phyloP scores from a whole-genome alignment of 2,113 vertebrate genomes.

The Istiophorus platypterus region DNA sequence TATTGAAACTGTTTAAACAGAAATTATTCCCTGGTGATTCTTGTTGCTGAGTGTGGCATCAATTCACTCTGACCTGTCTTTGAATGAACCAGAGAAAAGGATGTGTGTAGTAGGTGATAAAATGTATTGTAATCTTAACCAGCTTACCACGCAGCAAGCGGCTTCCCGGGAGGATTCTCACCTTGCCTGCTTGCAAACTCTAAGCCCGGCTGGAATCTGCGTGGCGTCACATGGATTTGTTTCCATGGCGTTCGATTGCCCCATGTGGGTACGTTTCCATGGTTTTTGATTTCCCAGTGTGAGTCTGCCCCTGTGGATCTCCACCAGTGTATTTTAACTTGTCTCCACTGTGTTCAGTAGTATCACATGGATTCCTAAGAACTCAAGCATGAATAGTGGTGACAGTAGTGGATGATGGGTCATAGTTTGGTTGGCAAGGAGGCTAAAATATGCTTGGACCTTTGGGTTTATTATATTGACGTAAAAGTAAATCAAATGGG shows the following conservation, averaged over 20 bases:
- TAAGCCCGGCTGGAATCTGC: conserved; percentile 36
- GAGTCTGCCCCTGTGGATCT: conserved; percentile 29
- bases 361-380: conserved; percentile 47
- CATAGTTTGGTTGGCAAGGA: neutral
- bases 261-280: conserved; percentile 75
- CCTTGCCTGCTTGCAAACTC: conserved; percentile 53
- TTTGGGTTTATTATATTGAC: neutral
- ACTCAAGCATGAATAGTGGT: conserved; percentile 9
- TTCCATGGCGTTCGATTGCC: conserved; percentile 67
- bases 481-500: neutral
- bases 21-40: neutral
- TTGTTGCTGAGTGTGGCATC: neutral
- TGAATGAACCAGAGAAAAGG: conserved; percentile 19
- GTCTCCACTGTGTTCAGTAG: conserved; percentile 50
- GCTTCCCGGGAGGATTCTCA: conserved; percentile 50
- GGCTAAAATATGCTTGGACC: neutral
- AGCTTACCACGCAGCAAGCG: conserved; percentile 24
- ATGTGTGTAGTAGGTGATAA: conserved; percentile 22
- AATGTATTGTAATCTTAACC: conserved; percentile 30
- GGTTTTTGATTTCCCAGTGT: conserved; percentile 66
- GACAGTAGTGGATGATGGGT: conserved; percentile 25
- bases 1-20: conserved; percentile 12
- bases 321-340: conserved; percentile 47
- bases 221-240: conserved; percentile 66
- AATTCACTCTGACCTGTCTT: neutral